A percentile compares a stretch with the other conserved stretches of the same genome.
Conservation (phyloP, 2,797 vertebrate species). For the Simalia tracyae region DNA sequence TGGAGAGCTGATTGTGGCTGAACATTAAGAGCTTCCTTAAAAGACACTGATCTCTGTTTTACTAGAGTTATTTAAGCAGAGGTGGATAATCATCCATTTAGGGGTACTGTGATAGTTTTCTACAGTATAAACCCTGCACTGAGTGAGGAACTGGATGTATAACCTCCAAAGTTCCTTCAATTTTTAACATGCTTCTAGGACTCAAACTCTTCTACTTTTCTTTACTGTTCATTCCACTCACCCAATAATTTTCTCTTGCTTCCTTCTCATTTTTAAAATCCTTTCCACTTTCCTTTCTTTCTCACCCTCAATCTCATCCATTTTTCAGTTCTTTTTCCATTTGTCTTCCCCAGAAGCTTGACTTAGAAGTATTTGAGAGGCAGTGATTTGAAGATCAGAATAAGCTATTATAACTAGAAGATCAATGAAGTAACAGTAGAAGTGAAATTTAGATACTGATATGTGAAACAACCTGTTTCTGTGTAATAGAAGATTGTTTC, state of each 20-base stretch:
- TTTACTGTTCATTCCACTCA: not conserved
- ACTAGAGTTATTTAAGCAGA: not conserved
- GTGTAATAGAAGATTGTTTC: not conserved
- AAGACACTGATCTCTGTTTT: not conserved
- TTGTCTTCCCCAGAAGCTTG: not conserved
- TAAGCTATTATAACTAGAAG: not conserved
- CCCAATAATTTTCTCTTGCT: not conserved
- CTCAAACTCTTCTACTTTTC: not conserved
- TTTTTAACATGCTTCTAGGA: not conserved
- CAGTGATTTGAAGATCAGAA: not conserved
- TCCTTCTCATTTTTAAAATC: not conserved
- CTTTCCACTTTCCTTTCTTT: not conserved
- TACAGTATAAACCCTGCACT: not conserved
- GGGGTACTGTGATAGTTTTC: not conserved
- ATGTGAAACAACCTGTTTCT: not conserved
- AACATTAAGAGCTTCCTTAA: not conserved
- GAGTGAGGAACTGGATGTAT: not conserved
- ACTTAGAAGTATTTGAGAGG: not conserved
- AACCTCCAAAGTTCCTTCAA: not conserved
- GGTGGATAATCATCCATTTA: not conserved
- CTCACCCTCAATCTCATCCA: not conserved
- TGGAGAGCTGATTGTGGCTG: not conserved
- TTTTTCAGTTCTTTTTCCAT: not conserved
- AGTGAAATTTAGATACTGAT: not conserved
- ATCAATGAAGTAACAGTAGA: not conserved